Percentiles rank a stretch among this genome's conserved stretches.
Evolutionary conservation across 2,797 vertebrate genomes (phyloP).

Genomic region (Lemur catta): DNA sequence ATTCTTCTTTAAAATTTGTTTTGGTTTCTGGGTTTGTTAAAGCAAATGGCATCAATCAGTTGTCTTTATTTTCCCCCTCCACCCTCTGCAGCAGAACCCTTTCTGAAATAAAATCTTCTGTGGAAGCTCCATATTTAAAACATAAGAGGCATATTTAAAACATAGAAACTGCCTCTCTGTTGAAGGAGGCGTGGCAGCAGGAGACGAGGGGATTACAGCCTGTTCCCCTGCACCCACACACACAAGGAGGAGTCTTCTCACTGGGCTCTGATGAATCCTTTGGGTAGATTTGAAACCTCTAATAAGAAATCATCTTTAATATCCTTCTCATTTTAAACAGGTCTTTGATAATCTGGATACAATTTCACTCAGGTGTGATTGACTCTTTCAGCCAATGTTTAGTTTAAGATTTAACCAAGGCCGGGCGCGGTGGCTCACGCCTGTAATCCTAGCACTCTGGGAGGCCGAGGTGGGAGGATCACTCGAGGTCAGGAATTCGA

Average conservation of each 20-base stretch:
- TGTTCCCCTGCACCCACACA: neutral
- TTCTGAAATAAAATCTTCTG: neutral
- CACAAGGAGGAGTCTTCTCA: neutral
- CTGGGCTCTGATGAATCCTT: neutral
- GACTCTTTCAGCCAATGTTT: neutral
- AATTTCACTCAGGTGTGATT: neutral
- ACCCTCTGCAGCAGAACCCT: neutral
- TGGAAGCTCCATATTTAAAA: neutral
- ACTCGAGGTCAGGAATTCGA: no score
- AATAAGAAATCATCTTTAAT: neutral
- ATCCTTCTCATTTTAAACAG: neutral
- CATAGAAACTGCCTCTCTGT: neutral
- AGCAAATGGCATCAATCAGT: neutral
- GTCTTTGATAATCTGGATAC: neutral
- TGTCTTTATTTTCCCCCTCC: neutral
- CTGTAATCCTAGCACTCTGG: no score
- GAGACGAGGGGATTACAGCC: neutral
- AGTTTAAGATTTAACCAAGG: neutral
- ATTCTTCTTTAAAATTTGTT: neutral
- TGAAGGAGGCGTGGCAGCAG: neutral
- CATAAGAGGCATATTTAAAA: neutral
- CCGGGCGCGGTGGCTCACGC: no score
- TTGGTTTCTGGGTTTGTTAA: neutral
- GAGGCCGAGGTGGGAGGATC: no score
- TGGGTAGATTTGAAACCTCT: neutral